Evolutionary conservation across 2,113 vertebrate genomes (phyloP), one percentile per base, ranked within the genome.

Genomic region (Chaetura pelagica): DNA sequence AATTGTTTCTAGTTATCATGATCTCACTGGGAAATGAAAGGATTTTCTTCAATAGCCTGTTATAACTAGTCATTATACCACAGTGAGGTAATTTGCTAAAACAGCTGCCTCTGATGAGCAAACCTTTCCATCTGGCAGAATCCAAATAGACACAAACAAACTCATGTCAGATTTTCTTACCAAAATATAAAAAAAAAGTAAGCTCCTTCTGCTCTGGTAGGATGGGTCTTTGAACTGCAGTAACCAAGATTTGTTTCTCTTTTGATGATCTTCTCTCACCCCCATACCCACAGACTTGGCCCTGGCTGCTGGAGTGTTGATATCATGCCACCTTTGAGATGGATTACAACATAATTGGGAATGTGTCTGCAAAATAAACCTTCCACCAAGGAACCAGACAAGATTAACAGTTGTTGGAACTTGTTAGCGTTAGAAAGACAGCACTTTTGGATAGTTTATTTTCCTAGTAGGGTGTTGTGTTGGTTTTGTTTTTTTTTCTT

Each of bases 71-170:
- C 97, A 96, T 97, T 98, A 97, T 93, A 96, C 75, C 83, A 90
- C 35, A 97, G 97, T 97, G 98, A 98, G 96, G 97, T 98, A 98
- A 98, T 98, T 97, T 97, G 96, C 97, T 97, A 97, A 98, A 98
- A 97, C 97, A 98, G 97, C 97, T 98, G 97, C 95, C 95, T 97
- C 95, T 97, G 97, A 97, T 98, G 97, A 97, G 97, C 84, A 97
- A 98, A 97, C 87, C 97, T 98, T 98, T 97, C 97, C 98, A 97
- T 98, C 97, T 98, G 98, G 96, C 95, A 97, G 86, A 97, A 87
- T 59, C 75, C 87, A 93, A 89, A 94, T 22, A 97, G 96, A 97
- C 88, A 96, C 96, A 98, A 96, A 97, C 84, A 97, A 96, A 91
- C 76, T 93, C 68, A 89, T 38, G 83, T 95, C 92, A 93, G 58